A percentile compares a stretch with the other conserved stretches of the same genome.
Evolutionary conservation across 2,888 invertebrate genomes (phyloP).

Genomic region (Ryuthela nishihirai): DNA sequence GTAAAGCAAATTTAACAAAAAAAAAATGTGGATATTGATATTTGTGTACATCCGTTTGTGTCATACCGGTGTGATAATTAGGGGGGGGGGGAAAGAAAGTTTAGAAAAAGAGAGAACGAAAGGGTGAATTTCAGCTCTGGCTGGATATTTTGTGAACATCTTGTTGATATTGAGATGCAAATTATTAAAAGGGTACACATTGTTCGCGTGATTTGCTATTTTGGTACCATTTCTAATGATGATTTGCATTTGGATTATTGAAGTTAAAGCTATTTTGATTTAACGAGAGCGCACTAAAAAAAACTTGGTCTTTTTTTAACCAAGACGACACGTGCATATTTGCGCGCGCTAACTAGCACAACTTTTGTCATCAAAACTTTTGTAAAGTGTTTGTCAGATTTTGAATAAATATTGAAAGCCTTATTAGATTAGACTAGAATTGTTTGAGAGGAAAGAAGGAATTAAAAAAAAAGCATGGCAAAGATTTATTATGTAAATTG

Average conservation of each 20-base stretch:
- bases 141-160: background rate
- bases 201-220: slow-evolving; percentile 37
- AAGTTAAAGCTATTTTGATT: slow-evolving; percentile 36
- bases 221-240: slow-evolving; percentile 37
- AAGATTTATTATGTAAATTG: slow-evolving; percentile 40
- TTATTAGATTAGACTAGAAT: slow-evolving; percentile 39
- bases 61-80: too few relatives aligned
- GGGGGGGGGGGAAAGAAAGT: too few relatives aligned
- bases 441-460: slow-evolving; percentile 21
- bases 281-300: slow-evolving; percentile 21
- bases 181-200: slow-evolving; percentile 29
- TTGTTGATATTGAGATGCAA: slow-evolving; percentile 2
- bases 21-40: too few relatives aligned
- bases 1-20: too few relatives aligned
- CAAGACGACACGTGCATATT: slow-evolving; percentile 23
- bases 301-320: slow-evolving; percentile 25
- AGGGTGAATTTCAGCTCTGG: background rate
- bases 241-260: slow-evolving; percentile 32
- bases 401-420: slow-evolving; percentile 35
- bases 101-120: too few relatives aligned
- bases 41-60: too few relatives aligned
- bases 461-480: slow-evolving; percentile 25
- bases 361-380: slow-evolving; percentile 32
- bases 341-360: slow-evolving; percentile 35
- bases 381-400: slow-evolving; percentile 27